These are phyloP conservation scores for Geophilus truncorum DNA, from an alignment of 2,888 invertebrate genomes.

Conservation along the genomic window DNA sequence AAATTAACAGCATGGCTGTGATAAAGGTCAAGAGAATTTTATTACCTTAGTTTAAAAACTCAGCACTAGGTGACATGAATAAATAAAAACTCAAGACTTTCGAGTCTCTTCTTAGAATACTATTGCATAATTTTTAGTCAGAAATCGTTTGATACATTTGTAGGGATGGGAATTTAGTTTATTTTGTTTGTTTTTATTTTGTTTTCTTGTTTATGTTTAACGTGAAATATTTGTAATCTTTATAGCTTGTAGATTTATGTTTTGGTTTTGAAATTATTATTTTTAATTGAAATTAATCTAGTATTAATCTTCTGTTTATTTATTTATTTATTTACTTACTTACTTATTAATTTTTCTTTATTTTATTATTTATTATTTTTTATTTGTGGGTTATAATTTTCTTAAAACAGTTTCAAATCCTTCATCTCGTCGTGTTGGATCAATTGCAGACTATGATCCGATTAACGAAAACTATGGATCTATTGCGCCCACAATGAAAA, in stretches of 20 bases:
- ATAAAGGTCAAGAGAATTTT: too few species aligned
- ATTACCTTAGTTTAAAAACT: too few species aligned
- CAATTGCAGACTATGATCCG: constrained; percentile 93
- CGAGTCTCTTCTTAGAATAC: too few species aligned
- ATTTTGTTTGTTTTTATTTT: too few species aligned
- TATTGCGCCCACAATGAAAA: constrained; percentile 47
- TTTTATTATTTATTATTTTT: constrained; percentile 12
- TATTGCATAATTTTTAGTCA: too few species aligned
- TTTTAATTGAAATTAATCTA: not conserved
- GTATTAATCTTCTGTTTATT: too few species aligned
- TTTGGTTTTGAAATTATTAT: not conserved
- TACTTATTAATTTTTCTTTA: not conserved
- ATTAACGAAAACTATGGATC: constrained; percentile 82
- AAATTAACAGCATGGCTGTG: not conserved
- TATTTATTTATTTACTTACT: not conserved
- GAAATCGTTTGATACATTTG: not conserved
- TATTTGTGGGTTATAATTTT: not conserved
- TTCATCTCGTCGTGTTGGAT: constrained; percentile 68
- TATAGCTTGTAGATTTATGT: not conserved
- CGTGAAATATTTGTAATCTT: not conserved
- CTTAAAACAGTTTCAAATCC: constrained; percentile 52
- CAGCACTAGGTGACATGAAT: too few species aligned
- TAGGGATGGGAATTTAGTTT: not conserved
- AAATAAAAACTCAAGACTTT: too few species aligned
- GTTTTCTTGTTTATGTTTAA: too few species aligned